Conservation (phyloP, 1,140 invertebrate genomes). For the Panulirus ornatus region DNA sequence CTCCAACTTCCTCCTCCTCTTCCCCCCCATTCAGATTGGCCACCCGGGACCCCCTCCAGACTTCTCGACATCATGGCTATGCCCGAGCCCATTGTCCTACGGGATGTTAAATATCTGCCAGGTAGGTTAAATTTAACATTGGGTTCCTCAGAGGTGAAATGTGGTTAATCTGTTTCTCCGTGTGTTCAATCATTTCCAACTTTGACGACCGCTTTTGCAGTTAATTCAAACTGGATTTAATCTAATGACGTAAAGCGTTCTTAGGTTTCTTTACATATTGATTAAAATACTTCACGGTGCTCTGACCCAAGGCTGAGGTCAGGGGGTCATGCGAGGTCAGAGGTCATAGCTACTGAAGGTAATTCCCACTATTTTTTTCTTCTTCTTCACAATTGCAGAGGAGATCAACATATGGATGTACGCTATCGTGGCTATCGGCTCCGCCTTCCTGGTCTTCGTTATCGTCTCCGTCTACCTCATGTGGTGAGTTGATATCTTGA, state of each 20-base stretch:
- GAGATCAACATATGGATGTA: constrained; percentile 82
- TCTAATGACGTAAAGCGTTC: no score
- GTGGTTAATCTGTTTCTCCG: not conserved
- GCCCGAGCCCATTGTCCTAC: constrained; percentile 54
- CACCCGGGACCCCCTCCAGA: no score
- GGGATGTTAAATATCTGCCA: constrained; percentile 62
- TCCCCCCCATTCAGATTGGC: constrained; percentile 13
- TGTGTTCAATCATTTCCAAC: not conserved
- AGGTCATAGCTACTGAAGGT: not conserved
- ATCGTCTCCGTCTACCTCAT: constrained; percentile 81
- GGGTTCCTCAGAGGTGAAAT: not conserved
- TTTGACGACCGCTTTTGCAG: not conserved
- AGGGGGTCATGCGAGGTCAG: not conserved
- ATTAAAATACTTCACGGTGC: not conserved
- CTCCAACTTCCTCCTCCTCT: not conserved
- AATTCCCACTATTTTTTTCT: not conserved
- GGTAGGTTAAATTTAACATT: no score
- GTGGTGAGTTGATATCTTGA: no score
- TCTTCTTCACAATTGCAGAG: constrained; percentile 63
- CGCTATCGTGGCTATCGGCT: constrained; percentile 82
- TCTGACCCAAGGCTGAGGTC: not conserved
- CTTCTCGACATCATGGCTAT: constrained; percentile 63
- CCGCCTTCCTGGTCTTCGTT: constrained; percentile 82
- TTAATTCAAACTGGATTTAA: not conserved
- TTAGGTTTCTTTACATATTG: not conserved